Base-by-base conservation (phyloP, 2,888 invertebrate species). In the Ectemnius cavifrons region DNA sequence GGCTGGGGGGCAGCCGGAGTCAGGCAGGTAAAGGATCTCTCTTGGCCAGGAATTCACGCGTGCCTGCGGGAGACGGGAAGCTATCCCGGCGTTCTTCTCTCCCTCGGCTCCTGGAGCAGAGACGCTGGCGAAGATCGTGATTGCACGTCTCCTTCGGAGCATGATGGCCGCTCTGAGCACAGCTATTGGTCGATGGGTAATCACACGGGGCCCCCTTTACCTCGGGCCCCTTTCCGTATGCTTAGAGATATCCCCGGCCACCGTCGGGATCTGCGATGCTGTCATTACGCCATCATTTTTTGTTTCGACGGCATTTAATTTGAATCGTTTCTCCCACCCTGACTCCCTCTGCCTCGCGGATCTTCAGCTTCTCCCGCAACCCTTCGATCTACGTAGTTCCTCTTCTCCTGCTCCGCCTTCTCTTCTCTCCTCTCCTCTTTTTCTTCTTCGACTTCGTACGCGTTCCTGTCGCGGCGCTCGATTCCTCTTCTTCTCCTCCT, bases 111-210 rank as follows among this genome's bases (percentile, higher is more conserved):
- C 64, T 62, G 63, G 59, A 68, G 67, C 74, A 69, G 81, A 69
- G 81, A 80, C 80, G 78, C 77, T 76, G 79, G 68, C 77, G 83
- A 81, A 78, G 80, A 82, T 86, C 87, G 85, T 90, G 90, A 90
- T 91, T 90, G 90, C 90, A 90, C 89, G 90, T 90, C 90, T 90
- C 88, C 84, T 83, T 84, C 86, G 90, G 90, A 89, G 88, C 90
- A 90, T 90, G 89, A 91, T 91, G 91, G 91, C 91, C 89, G 90
- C 91, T 89, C 83, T 84, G 86, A 84, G 86, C 86, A 85, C 88
- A 81, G 88, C 89, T 87, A 91, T 91, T 91, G 91, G 91, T 89
- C 86, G 87, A 84, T 82, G 84, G 84, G 84, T 90, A 91, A 91
- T 91, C 89, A 89, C 87, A 89, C 84, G 52, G 87, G 87, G 89